A percentile compares a stretch with the other conserved stretches of the same genome.
Conservation (phyloP, 1,140 invertebrate genomes). For the Ostrea edulis region DNA sequence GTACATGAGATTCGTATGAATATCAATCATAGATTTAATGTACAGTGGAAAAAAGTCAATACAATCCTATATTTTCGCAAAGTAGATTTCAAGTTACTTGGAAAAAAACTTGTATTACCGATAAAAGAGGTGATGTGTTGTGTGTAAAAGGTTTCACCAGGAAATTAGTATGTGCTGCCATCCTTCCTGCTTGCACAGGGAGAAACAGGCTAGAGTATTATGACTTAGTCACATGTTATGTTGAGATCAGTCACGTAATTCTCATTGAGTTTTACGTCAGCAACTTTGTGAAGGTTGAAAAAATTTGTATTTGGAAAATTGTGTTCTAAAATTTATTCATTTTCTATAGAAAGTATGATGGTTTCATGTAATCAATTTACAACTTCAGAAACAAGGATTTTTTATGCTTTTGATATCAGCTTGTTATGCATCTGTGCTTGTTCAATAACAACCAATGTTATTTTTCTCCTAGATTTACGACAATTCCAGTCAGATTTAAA, state of each 20-base stretch:
- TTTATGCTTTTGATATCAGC: background rate
- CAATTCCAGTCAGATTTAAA: background rate
- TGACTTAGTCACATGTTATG: background rate
- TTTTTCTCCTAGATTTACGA: background rate
- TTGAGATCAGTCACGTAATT: background rate
- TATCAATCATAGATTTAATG: too few species aligned
- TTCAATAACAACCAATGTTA: background rate
- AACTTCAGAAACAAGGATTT: background rate
- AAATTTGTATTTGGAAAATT: background rate
- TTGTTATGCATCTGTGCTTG: too few species aligned
- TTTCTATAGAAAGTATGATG: background rate
- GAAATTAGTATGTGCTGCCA: background rate
- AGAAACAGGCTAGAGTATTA: background rate
- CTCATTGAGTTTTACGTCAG: background rate
- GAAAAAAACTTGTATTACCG: background rate
- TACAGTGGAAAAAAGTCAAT: too few species aligned
- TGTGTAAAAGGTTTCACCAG: slow-evolving; percentile 4
- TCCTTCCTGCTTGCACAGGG: background rate
- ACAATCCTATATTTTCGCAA: too few species aligned
- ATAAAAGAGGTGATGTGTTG: background rate
- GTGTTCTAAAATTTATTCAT: background rate
- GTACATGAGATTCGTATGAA: too few species aligned
- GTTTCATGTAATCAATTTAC: background rate
- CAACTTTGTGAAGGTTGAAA: background rate
- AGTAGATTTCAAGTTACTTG: background rate